Base-by-base conservation (phyloP, 2,113 vertebrate genomes). In the Emydura subglobosa region DNA sequence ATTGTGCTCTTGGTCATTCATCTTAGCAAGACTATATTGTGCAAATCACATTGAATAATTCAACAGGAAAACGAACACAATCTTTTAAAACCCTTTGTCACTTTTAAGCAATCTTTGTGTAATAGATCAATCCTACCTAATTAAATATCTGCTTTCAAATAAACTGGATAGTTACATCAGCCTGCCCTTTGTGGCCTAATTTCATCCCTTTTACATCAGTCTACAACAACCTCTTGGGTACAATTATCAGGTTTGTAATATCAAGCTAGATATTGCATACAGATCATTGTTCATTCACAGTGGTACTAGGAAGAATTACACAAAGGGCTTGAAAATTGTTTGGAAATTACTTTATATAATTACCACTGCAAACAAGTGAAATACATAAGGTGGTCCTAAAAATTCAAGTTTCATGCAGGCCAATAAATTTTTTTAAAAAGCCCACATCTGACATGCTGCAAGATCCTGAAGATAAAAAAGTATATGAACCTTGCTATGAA, bases 141-240 rank as follows among this genome's bases (percentile, higher is more conserved):
- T 83, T 85, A 85, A 83, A 59, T 8, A 49, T 13, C 83, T 85
- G 80, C 78, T 93, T 94, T 44, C 95, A 91, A 91, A 83, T 92
- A 88, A 59, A 55, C 53, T 55, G 82, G 93, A 93, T 19, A 96
- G 79, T 98, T 98, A 98, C 98, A 98, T 98, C 98, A 98, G 97
- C 97, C 85, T 54, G 7, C 88, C 97, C 96, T 85, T 1, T 13
- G 96, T 2, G 96, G 88, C 57, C 87, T 89, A 53, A 97, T 98
- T 98, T 97, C 98, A 90, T 79, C 95, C 91, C 89, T 94, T 98
- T 98, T 98, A 98, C 98, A 98, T 98, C 98, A 98, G 97, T 92
- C 96, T 51, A 49, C 50, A 44, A 34, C 95, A 96, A 83, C 93
- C 98, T 92, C 97, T 8, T 0, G 96, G 97, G 97, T 89, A 95